phyloP scores from a whole-genome alignment of 2,113 vertebrate species.

The Nannospalax galili region DNA sequence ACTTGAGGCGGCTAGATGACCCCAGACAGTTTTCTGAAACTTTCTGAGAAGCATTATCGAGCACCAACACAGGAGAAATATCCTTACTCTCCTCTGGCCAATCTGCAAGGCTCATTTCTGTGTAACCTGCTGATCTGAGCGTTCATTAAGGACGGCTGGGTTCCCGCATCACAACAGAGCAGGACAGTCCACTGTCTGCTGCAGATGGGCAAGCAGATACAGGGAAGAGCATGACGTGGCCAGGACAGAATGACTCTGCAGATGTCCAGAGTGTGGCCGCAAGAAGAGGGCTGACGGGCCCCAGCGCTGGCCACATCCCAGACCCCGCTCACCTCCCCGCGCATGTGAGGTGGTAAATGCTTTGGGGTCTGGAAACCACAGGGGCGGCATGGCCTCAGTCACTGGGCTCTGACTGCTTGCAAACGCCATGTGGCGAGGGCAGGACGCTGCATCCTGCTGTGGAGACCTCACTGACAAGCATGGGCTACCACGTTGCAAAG shows the following conservation, averaged over 20 bases:
- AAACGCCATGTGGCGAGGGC: background rate
- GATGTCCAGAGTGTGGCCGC: background rate
- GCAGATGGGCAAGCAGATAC: background rate
- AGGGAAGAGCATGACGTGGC: background rate
- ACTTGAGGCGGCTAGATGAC: background rate
- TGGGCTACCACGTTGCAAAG: background rate
- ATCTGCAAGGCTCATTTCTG: background rate
- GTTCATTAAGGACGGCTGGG: rapidly evolving
- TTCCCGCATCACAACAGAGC: no score
- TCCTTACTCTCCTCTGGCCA: no score
- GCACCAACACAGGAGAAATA: background rate
- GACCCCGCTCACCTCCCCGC: background rate
- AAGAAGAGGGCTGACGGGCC: background rate
- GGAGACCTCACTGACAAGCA: background rate
- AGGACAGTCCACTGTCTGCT: background rate
- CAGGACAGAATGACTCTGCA: no score
- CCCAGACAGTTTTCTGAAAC: background rate
- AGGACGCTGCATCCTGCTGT: no score
- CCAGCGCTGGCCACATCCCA: background rate
- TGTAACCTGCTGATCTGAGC: background rate
- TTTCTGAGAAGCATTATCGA: background rate
- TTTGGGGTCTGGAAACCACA: background rate
- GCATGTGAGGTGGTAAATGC: background rate
- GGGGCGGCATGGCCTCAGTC: no score
- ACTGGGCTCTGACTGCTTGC: background rate